phyloP scores from a whole-genome alignment of 2,888 invertebrate species.

The Netelia melanura region DNA sequence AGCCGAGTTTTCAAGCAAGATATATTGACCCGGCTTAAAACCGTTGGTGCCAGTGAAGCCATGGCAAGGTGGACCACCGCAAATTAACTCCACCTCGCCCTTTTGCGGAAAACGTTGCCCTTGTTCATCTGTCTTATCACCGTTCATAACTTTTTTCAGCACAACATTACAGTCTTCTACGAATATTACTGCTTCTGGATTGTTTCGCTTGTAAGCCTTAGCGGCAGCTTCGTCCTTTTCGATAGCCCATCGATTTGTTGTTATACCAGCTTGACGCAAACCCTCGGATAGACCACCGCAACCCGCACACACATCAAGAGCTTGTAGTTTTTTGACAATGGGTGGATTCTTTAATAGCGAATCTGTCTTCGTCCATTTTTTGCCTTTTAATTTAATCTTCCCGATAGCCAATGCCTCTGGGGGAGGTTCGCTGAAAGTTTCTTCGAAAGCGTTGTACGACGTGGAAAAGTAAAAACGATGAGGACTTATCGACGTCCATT shows the following conservation, averaged over 20 bases:
- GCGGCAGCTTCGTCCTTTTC: slow-evolving; percentile 92
- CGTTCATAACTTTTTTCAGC: slow-evolving; percentile 89
- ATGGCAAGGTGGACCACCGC: slow-evolving; percentile 96
- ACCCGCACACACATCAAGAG: slow-evolving; percentile 94
- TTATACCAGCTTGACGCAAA: slow-evolving; percentile 89
- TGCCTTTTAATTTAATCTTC: slow-evolving; percentile 88
- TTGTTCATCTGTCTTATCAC: slow-evolving; percentile 85
- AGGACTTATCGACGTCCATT: slow-evolving; percentile 89
- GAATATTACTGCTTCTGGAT: slow-evolving; percentile 90
- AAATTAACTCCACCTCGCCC: slow-evolving; percentile 93
- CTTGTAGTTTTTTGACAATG: slow-evolving; percentile 86
- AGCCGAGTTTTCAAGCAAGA: slow-evolving; percentile 93
- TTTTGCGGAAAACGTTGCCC: slow-evolving; percentile 89
- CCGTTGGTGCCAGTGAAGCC: slow-evolving; percentile 96
- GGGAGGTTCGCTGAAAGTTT: slow-evolving; percentile 88
- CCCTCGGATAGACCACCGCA: slow-evolving; percentile 93
- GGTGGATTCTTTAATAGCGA: slow-evolving; percentile 80
- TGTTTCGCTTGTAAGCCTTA: slow-evolving; percentile 91
- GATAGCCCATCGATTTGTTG: slow-evolving; percentile 92
- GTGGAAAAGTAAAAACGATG: slow-evolving; percentile 91
- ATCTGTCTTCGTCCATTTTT: slow-evolving; percentile 75
- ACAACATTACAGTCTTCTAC: slow-evolving; percentile 93
- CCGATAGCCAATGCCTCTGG: slow-evolving; percentile 87
- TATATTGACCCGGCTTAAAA: slow-evolving; percentile 93
- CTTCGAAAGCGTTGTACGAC: slow-evolving; percentile 87